Evolutionary conservation across 2,113 vertebrate species (phyloP).

Genomic region (Ciconia maguari): DNA sequence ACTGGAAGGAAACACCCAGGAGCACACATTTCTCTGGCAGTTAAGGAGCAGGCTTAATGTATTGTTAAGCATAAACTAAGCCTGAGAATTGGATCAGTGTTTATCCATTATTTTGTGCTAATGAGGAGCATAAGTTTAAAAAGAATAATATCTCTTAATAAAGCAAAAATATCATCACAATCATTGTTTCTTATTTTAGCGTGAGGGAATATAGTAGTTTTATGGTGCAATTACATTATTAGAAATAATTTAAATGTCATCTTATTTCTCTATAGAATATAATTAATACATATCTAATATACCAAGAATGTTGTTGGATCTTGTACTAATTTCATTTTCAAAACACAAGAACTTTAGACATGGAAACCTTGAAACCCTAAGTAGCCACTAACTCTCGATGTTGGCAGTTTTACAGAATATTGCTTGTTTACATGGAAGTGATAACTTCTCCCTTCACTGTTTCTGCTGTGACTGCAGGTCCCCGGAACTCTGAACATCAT

Average conservation of each 20-base stretch:
- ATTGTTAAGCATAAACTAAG: neutral
- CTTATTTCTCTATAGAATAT: neutral
- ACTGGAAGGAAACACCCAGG: neutral
- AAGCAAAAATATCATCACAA: neutral
- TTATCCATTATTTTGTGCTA: neutral
- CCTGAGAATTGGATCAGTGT: neutral
- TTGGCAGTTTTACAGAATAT: neutral
- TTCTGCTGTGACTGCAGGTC: neutral
- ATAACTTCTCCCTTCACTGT: neutral
- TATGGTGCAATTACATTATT: neutral
- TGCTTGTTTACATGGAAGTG: neutral
- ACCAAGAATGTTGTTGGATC: neutral
- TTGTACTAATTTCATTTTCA: neutral
- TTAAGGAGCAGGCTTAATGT: neutral
- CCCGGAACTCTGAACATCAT: neutral
- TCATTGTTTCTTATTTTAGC: slow-evolving; percentile 2
- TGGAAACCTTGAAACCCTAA: neutral
- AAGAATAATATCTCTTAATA: neutral
- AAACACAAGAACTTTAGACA: neutral
- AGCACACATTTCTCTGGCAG: neutral
- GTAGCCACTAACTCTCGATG: neutral
- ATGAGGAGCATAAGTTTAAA: neutral
- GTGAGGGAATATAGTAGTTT: neutral
- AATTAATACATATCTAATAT: neutral
- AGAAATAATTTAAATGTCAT: neutral